Base-by-base conservation (phyloP, 1,140 invertebrate genomes). In the Euwallacea fornicatus region DNA sequence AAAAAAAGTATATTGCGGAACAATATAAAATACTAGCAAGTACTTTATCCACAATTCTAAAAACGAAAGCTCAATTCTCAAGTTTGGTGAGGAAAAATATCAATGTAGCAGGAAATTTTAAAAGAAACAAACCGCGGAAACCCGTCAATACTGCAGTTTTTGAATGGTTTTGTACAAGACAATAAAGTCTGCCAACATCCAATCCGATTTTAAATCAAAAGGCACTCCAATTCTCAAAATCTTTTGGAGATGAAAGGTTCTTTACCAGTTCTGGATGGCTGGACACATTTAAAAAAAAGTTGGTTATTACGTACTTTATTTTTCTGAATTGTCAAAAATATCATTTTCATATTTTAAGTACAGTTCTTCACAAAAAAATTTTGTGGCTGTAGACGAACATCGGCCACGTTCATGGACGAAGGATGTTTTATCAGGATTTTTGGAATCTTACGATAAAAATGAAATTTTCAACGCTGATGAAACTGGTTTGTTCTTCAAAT, bases 391-490 rank as follows among this genome's bases (percentile, higher is more conserved):
- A 3, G 47, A 54, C 54, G 16, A 69, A 54, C 6, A 61, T 59
- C 13, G 21, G 3, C 53, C 11, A 15, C 9, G 55, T 41, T 42
- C 16, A 0, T 69, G 59, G 56, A 74, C n/a, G 15, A 13, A 21
- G 13, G 59, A 71, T 10, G 42, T 60, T 47, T 55, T 67, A 33
- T 47, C 62, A 9, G 11, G 33, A 42, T 16, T 73, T 16, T 58
- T 61, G 58, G 63, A 44, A 62, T 6, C n/a, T n/a, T 63, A 73
- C 59, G 8, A 73, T 10, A 10, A n/a, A 69, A 21, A 66, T 11
- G 54, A 73, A 0, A 59, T 85, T 75, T 84, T 82, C 67, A 85
- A 84, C 75, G 78, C 79, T 54, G 83, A 84, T 78, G 81, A 85
- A 78, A 81, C 79, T 8, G 81, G 80, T n/a, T 56, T 84, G 43